Percentiles rank a stretch among this genome's conserved stretches.
phyloP scores from a whole-genome alignment of 2,888 invertebrate species.

The Tenthredo scrophulariae region DNA sequence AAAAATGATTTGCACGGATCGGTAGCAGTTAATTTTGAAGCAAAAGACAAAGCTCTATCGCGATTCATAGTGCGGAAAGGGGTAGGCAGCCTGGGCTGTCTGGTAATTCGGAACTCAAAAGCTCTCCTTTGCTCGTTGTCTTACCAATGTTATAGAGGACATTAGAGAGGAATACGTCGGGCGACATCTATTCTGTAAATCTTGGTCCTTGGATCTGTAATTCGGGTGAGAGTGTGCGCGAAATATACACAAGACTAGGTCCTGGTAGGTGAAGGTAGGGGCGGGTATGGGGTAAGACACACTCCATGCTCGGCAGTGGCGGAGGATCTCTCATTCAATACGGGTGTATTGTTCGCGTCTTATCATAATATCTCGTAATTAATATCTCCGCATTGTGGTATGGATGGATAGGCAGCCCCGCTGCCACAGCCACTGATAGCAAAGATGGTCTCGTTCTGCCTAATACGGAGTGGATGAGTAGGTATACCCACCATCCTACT shows the following conservation, averaged over 20 bases:
- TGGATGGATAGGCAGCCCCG: slow-evolving; percentile 77
- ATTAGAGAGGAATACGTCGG: slow-evolving; percentile 55
- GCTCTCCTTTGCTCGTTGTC: slow-evolving; percentile 49
- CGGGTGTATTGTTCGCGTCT: slow-evolving; percentile 78
- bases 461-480: slow-evolving; percentile 41
- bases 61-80: not conserved
- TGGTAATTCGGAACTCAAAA: slow-evolving; percentile 41
- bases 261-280: slow-evolving; percentile 34
- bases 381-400: slow-evolving; percentile 78
- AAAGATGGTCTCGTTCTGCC: slow-evolving; percentile 65
- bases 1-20: not conserved
- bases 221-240: slow-evolving; percentile 49
- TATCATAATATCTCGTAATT: slow-evolving; percentile 79
- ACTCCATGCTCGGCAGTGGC: slow-evolving; percentile 54
- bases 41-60: not conserved
- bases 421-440: slow-evolving; percentile 77
- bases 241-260: slow-evolving; percentile 38
- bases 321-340: slow-evolving; percentile 74
- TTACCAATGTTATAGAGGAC: slow-evolving; percentile 53
- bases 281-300: slow-evolving; percentile 54
- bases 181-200: slow-evolving; percentile 56
- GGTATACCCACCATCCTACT: slow-evolving; percentile 14
- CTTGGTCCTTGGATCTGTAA: slow-evolving; percentile 55
- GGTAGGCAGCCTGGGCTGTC: slow-evolving; percentile 18
- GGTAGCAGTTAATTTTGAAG: slow-evolving; percentile 1